Evolutionary conservation across 2,888 invertebrate species (phyloP).

Genomic region (Nomada lathburiana): DNA sequence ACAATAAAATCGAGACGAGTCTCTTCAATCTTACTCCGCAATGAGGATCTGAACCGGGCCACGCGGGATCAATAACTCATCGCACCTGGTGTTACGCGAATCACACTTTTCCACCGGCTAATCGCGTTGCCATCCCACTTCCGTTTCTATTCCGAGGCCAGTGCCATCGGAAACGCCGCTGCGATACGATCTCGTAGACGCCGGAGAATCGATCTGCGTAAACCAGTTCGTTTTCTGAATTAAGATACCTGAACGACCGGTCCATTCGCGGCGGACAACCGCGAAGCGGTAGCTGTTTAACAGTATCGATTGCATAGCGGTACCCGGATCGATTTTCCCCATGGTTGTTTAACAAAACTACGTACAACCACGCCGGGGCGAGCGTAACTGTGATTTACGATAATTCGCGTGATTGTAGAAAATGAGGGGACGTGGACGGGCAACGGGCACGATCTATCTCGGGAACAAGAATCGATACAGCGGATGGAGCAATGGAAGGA

Average conservation of each 20-base stretch:
- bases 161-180: background rate
- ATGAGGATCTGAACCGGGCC: too few species aligned
- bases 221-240: constrained; percentile 60
- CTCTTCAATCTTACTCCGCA: too few species aligned
- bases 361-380: constrained; percentile 15
- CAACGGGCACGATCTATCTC: background rate
- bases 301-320: constrained; percentile 65
- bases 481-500: background rate
- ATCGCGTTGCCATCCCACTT: background rate
- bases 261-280: constrained; percentile 38
- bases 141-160: background rate
- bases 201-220: constrained; percentile 7
- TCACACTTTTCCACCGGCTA: background rate
- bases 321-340: constrained; percentile 58
- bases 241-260: constrained; percentile 52
- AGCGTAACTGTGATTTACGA: constrained; percentile 58
- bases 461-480: constrained; percentile 6
- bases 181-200: constrained; percentile 12
- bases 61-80: too few species aligned
- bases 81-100: too few species aligned
- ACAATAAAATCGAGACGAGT: too few species aligned
- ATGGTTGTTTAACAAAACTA: constrained; percentile 57
- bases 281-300: constrained; percentile 62
- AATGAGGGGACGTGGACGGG: constrained; percentile 54
- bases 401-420: constrained; percentile 65